phyloP scores from a whole-genome alignment of 2,888 invertebrate genomes.

The Mechanitis messenoides region DNA sequence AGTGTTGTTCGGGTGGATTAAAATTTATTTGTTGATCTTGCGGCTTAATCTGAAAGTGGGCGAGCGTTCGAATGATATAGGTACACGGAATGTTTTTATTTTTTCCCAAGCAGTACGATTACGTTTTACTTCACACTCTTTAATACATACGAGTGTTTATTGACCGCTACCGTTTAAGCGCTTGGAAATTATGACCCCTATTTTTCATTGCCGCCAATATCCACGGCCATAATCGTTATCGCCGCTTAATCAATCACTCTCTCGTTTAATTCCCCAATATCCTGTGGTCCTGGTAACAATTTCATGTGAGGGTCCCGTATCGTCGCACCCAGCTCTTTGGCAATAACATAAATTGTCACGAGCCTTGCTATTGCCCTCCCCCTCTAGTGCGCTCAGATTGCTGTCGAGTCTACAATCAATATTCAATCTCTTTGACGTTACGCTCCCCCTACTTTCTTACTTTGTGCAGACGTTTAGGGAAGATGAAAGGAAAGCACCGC shows the following conservation, averaged over 20 bases:
- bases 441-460: constrained; percentile 65
- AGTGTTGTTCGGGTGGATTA: constrained; percentile 67
- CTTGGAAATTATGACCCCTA: constrained; percentile 37
- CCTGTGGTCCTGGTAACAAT: constrained; percentile 73
- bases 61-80: constrained; percentile 39
- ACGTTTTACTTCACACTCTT: constrained; percentile 48
- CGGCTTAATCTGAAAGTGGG: constrained; percentile 61
- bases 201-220: constrained; percentile 58
- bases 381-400: constrained; percentile 47
- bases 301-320: constrained; percentile 70
- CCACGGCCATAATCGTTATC: constrained; percentile 59
- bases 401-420: constrained; percentile 73
- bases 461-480: constrained; percentile 66
- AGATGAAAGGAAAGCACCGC: constrained; percentile 40
- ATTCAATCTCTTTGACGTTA: constrained; percentile 75
- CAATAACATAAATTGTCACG: constrained; percentile 75
- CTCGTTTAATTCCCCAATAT: constrained; percentile 72
- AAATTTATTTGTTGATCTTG: constrained; percentile 73
- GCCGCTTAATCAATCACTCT: constrained; percentile 70
- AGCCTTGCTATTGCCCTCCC: constrained; percentile 32
- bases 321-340: constrained; percentile 58
- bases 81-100: constrained; percentile 45
- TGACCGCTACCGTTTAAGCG: constrained; percentile 40
- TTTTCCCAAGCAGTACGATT: constrained; percentile 38
- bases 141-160: constrained; percentile 41